Conservation (phyloP, 2,797 vertebrate genomes). For the Pogonophryne albipinna region DNA sequence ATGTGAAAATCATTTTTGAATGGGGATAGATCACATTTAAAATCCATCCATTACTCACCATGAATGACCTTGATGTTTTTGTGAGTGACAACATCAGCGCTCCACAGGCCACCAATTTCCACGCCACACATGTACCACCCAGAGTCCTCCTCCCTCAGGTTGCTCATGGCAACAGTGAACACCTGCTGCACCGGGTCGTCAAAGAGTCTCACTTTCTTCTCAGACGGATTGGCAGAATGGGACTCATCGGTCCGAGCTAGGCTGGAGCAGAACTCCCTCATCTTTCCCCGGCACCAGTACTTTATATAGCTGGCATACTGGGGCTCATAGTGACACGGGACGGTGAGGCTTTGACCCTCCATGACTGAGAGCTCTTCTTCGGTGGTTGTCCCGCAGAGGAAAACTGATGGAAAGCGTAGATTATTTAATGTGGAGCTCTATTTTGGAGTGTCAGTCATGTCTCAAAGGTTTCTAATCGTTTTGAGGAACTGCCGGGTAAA, state of each 20-base stretch:
- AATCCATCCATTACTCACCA: conserved; percentile 67
- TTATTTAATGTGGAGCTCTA: conserved; percentile 3
- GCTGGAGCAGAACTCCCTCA: conserved; percentile 76
- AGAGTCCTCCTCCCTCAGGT: conserved; percentile 69
- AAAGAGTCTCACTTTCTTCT: conserved; percentile 63
- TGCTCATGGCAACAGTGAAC: conserved; percentile 80
- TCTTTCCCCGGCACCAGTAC: conserved; percentile 81
- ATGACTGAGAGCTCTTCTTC: conserved; percentile 54
- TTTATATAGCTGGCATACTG: conserved; percentile 80
- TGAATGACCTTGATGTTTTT: conserved; percentile 78
- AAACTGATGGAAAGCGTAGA: conserved; percentile 54
- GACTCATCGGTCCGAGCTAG: conserved; percentile 76
- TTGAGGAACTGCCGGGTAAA: not conserved
- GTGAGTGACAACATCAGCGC: conserved; percentile 56
- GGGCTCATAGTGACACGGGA: conserved; percentile 81
- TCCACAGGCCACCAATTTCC: conserved; percentile 78
- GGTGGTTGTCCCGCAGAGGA: conserved; percentile 64
- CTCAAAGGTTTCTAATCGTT: conserved; percentile 23
- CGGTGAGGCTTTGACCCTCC: conserved; percentile 73
- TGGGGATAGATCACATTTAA: not conserved
- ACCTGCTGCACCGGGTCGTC: conserved; percentile 79
- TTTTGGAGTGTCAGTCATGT: not conserved
- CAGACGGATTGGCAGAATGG: accelerated
- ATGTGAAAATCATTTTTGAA: not conserved
- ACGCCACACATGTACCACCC: conserved; percentile 86